Conservation (phyloP, 2,797 vertebrate genomes). For the Pterois miles region DNA sequence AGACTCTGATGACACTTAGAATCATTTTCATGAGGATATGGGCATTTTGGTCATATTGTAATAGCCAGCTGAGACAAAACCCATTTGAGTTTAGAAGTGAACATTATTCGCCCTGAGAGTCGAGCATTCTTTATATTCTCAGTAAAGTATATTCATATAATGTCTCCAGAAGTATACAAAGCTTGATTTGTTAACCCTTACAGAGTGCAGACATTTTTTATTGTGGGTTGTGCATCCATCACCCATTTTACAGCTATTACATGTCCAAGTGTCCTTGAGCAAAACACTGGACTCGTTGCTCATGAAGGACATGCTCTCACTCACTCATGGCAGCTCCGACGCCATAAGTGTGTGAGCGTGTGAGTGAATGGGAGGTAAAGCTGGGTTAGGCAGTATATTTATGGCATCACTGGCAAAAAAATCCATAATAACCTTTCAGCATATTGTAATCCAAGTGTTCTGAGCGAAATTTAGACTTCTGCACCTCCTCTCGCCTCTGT, state of each 20-base stretch:
- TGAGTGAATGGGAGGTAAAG: not conserved
- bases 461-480: too few species aligned
- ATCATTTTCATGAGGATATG: constrained; percentile 40
- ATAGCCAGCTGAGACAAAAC: constrained; percentile 33
- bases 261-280: constrained; percentile 21
- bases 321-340: not conserved
- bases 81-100: constrained; percentile 43
- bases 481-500: too few species aligned
- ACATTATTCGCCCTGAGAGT: constrained; percentile 12
- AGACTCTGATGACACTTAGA: constrained; percentile 24
- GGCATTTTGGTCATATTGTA: constrained; percentile 6
- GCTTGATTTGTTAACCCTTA: constrained; percentile 23
- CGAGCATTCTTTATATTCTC: constrained; percentile 29
- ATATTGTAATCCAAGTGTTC: too few species aligned
- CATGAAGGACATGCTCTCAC: not conserved
- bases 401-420: too few species aligned
- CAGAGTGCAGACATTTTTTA: constrained; percentile 24
- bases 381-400: too few species aligned
- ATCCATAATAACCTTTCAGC: too few species aligned
- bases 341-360: not conserved
- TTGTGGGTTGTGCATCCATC: constrained; percentile 6
- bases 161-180: not conserved
- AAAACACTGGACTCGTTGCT: not conserved
- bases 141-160: constrained; percentile 11
- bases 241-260: constrained; percentile 19